phyloP scores from a whole-genome alignment of 1,140 invertebrate species.

The Drosophila cardini region DNA sequence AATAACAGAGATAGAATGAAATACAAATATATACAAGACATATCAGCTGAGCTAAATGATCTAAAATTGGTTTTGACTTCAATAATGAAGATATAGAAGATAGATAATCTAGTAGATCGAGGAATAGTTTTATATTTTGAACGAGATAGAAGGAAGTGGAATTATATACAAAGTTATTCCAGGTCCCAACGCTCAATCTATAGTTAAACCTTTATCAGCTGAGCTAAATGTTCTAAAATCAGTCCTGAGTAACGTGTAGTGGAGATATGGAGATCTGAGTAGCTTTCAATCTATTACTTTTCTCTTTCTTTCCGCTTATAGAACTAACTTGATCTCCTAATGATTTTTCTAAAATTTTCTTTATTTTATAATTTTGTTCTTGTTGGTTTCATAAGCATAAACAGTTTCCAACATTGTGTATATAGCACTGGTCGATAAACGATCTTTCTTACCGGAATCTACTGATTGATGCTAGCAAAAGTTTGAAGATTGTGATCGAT shows the following conservation, averaged over 20 bases:
- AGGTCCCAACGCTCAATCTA: neutral
- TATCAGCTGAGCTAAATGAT: neutral
- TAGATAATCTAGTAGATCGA: too few species aligned
- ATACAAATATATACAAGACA: too few species aligned
- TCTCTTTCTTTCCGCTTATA: too few species aligned
- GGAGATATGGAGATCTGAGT: too few species aligned
- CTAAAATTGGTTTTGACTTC: too few species aligned
- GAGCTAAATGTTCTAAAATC: neutral
- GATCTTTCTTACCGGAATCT: neutral
- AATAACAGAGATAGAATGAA: too few species aligned
- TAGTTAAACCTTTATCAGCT: neutral
- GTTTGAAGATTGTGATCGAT: neutral
- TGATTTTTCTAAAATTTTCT: slow-evolving; percentile 50
- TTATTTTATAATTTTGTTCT: slow-evolving; percentile 63
- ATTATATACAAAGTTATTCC: too few species aligned
- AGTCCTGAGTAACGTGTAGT: too few species aligned
- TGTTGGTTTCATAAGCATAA: slow-evolving; percentile 62
- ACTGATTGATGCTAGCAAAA: neutral
- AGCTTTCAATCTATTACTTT: too few species aligned
- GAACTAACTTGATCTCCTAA: neutral
- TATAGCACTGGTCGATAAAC: slow-evolving; percentile 1
- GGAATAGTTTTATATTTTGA: too few species aligned
- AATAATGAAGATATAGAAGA: too few species aligned
- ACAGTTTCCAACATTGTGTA: slow-evolving; percentile 51
- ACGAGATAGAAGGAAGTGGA: too few species aligned